phyloP scores from a whole-genome alignment of 2,113 vertebrate species.

The Pseudopipra pipra region DNA sequence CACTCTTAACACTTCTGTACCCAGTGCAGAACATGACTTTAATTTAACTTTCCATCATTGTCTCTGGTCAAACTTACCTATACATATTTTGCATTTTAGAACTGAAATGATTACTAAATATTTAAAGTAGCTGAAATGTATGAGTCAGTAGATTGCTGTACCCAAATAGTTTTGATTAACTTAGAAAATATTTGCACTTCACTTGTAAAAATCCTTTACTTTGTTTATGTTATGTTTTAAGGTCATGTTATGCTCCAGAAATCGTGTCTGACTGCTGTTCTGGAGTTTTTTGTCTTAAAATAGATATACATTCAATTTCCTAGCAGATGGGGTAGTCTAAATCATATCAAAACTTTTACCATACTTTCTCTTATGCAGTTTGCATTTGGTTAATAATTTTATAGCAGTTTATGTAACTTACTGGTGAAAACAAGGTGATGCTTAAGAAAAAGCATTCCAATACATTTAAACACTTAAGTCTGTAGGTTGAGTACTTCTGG shows the following conservation, averaged over 20 bases:
- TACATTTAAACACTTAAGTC: not conserved
- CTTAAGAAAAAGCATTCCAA: not conserved
- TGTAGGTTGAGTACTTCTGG: not conserved
- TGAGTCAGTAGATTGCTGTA: not conserved
- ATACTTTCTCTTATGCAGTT: not conserved
- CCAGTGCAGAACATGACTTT: not conserved
- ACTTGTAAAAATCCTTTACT: not conserved
- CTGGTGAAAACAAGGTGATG: not conserved
- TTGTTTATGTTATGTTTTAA: not conserved
- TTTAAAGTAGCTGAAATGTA: not conserved
- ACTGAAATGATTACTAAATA: not conserved
- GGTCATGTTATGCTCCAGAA: not conserved
- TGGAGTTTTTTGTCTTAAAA: not conserved
- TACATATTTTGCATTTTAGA: not conserved
- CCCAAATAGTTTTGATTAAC: not conserved
- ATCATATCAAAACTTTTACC: not conserved
- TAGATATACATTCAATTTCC: not conserved
- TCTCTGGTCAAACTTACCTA: not conserved
- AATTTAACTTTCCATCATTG: not conserved
- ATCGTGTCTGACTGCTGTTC: not conserved
- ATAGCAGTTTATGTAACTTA: not conserved
- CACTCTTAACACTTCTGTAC: not conserved
- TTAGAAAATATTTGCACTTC: not conserved
- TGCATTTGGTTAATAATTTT: constrained; percentile 6
- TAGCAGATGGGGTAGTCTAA: not conserved